Evolutionary conservation across 2,888 invertebrate species (phyloP), one percentile per base, ranked within the genome.

Genomic region (Drosophila paucipuncta): DNA sequence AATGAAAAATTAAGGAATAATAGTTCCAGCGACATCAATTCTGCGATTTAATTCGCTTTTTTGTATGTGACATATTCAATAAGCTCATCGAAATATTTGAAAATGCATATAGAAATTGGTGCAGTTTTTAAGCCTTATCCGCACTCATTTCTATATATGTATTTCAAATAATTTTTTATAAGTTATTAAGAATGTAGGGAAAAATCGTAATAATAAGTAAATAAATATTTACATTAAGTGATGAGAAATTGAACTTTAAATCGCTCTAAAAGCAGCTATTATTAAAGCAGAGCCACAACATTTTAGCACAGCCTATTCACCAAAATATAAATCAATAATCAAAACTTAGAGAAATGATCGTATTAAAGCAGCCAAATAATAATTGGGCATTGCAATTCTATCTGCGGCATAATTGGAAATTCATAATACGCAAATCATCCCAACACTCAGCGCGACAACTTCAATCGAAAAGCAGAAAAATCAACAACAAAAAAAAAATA

Each of bases 361-460:
- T 33, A 30, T 43, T 71, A 64, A 53, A 30, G 25, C 61, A 58
- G n/a, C 22, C 52, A 53, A 41, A 41, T 31, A 59, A 49, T 60
- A 57, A 72, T 54, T 31, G 58, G 58, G 28, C 39, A 49, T 31
- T 61, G 50, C 30, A 28, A 41, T 47, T 30, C 50, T 67, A 37
- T 30, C 16, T 53, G 35, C 22, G 59, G 9, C 33, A 77, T 76
- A 78, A 79, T 80, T 79, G 73, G 59, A 33, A 77, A 73, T 81
- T 77, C 78, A 79, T 69, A 80, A 67, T 67, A 73, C 81, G 64
- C 66, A 61, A 80, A 79, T 65, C 43, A 53, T 28, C 68, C 49
- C 62, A 47, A 53, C 43, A 35, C 59, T 50, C 65, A 16, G 33
- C 41, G 31, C 72, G 68, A 16, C 76, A 76, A 67, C 78, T 79